Conservation (phyloP, 1,140 invertebrate species). For the Asobara japonica region DNA sequence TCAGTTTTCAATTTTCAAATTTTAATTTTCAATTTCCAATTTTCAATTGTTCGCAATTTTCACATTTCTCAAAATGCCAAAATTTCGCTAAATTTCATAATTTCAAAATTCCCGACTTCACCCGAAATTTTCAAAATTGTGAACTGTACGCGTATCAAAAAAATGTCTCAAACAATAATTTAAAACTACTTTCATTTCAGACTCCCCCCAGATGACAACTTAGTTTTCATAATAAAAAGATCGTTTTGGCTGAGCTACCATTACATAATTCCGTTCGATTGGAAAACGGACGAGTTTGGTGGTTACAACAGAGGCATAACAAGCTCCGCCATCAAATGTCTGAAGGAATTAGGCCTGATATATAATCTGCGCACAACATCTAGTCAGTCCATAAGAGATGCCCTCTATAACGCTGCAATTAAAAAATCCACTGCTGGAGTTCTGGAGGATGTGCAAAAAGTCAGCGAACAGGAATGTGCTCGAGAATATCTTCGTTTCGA, state of each 20-base stretch:
- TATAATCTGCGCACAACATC: slow-evolving; percentile 73
- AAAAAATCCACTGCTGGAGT: slow-evolving; percentile 45
- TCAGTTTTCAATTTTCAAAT: too few species aligned
- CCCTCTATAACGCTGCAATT: slow-evolving; percentile 62
- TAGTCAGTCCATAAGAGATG: slow-evolving; percentile 69
- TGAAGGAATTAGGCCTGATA: slow-evolving; percentile 72
- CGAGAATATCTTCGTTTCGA: slow-evolving; percentile 40
- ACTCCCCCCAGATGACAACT: slow-evolving; percentile 75
- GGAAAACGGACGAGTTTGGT: slow-evolving; percentile 80
- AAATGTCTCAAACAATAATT: background rate
- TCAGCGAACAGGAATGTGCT: slow-evolving; percentile 40
- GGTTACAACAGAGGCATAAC: slow-evolving; percentile 74
- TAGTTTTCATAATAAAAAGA: slow-evolving; percentile 77
- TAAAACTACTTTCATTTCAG: slow-evolving; percentile 64
- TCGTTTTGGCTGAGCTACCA: slow-evolving; percentile 83
- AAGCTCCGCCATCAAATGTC: slow-evolving; percentile 75
- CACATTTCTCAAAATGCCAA: too few species aligned
- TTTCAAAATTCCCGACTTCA: too few species aligned
- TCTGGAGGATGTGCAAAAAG: slow-evolving; percentile 42
- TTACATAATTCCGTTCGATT: slow-evolving; percentile 80
- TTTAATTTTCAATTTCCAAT: too few species aligned
- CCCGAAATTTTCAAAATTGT: too few species aligned
- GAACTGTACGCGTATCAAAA: too few species aligned
- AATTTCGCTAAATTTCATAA: too few species aligned
- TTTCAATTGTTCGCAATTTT: too few species aligned